phyloP scores from a whole-genome alignment of 2,888 invertebrate genomes.

The Agrotis exclamationis region DNA sequence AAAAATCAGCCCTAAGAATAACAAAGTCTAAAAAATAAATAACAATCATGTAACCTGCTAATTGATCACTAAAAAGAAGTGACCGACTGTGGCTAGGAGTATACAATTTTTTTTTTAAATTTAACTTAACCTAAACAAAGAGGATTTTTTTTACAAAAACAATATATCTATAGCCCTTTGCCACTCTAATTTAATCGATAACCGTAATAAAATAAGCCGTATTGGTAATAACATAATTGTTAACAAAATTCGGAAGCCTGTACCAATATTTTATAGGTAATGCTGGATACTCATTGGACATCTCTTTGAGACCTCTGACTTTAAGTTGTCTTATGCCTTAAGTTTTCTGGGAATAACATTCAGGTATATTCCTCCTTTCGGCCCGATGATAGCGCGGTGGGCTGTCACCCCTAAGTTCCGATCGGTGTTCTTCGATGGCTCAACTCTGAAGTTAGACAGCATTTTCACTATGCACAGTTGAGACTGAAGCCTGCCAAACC shows the following conservation, averaged over 20 bases:
- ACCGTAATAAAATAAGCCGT: not conserved
- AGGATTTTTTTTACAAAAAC: too few relatives aligned
- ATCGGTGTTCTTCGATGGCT: constrained; percentile 64
- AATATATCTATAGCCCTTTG: not conserved
- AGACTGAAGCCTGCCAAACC: constrained; percentile 74
- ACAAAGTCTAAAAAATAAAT: too few relatives aligned
- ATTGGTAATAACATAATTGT: too few relatives aligned
- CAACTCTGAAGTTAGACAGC: constrained; percentile 70
- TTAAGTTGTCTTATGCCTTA: not conserved
- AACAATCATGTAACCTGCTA: too few relatives aligned
- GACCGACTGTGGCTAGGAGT: too few relatives aligned
- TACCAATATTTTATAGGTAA: too few relatives aligned
- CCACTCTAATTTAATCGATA: not conserved
- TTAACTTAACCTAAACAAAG: too few relatives aligned
- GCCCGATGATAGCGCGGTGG: constrained; percentile 43
- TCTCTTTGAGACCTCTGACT: not conserved
- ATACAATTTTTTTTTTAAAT: too few relatives aligned
- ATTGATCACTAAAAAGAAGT: too few relatives aligned
- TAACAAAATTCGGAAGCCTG: not conserved
- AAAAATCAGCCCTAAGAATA: too few relatives aligned
- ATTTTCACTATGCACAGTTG: constrained; percentile 69
- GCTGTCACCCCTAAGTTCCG: constrained; percentile 39
- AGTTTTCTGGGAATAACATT: constrained; percentile 49
- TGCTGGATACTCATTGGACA: too few relatives aligned
- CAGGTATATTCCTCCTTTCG: constrained; percentile 52